A percentile compares a stretch with the other conserved stretches of the same genome.
These are phyloP conservation scores for Panthera leo DNA, from an alignment of 2,113 vertebrate species.

Conservation along the genomic window DNA sequence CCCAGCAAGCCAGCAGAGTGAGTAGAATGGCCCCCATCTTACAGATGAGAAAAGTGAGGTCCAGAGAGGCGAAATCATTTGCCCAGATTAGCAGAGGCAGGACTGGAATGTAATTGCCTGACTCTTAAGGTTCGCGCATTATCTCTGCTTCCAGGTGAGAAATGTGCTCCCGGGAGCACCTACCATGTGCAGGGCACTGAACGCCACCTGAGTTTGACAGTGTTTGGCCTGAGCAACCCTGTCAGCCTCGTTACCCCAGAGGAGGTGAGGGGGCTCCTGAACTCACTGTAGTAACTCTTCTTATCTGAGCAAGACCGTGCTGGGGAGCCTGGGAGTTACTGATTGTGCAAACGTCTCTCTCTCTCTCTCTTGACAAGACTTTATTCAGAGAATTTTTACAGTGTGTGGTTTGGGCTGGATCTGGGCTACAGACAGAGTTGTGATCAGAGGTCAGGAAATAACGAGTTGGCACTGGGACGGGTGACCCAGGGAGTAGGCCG, in stretches of 20 bases:
- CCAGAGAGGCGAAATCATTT: background rate
- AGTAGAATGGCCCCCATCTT: background rate
- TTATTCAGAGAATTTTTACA: background rate
- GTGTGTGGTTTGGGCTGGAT: background rate
- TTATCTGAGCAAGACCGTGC: background rate
- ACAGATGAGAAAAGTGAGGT: background rate
- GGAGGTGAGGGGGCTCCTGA: background rate
- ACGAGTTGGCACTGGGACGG: background rate
- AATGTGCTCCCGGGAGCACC: background rate
- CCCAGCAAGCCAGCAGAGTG: background rate
- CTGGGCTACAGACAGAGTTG: background rate
- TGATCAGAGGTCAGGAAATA: background rate
- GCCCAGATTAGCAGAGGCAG: background rate
- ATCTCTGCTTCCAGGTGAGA: background rate
- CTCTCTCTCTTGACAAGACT: background rate
- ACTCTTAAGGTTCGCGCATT: background rate
- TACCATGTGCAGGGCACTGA: background rate
- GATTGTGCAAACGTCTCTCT: background rate
- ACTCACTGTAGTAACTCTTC: background rate
- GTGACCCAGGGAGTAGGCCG: fast-evolving
- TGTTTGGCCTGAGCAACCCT: fast-evolving
- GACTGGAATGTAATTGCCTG: too few species aligned
- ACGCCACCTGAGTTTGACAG: too few species aligned
- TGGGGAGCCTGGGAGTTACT: background rate
- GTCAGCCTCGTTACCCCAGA: fast-evolving